These are phyloP conservation scores for Haliclona indistincta DNA, from an alignment of 37 sponge, comb jelly and placozoan genomes.

Conservation along the genomic window DNA sequence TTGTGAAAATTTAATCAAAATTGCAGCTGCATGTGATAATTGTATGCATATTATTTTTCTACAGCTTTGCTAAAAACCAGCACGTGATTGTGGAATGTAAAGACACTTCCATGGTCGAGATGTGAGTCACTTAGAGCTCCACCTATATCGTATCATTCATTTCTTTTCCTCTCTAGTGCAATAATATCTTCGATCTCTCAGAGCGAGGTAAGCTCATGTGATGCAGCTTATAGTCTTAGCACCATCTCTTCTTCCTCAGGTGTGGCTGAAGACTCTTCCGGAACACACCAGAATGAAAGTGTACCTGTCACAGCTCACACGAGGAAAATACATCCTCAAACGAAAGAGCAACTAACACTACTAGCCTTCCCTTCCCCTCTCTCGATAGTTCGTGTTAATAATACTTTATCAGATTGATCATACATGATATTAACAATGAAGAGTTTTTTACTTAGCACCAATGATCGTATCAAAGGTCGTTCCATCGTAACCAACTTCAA, in stretches of 20 bases:
- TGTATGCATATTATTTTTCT: not conserved
- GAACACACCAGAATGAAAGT: slow-evolving; percentile 73
- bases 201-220: slow-evolving; percentile 48
- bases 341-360: no score
- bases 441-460: no score
- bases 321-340: slow-evolving; percentile 71
- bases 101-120: slow-evolving; percentile 68
- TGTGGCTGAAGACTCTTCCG: slow-evolving; percentile 66
- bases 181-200: slow-evolving; percentile 68
- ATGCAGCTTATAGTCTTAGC: not conserved
- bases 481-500: slow-evolving; percentile 31
- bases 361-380: no score
- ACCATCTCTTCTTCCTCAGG: not conserved
- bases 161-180: slow-evolving; percentile 28
- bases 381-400: no score
- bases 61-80: slow-evolving; percentile 69
- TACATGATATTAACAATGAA: no score
- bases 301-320: slow-evolving; percentile 61
- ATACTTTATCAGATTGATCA: no score
- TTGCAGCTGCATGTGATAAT: slow-evolving; percentile 42
- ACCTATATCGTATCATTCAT: not conserved
- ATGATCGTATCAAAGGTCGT: slow-evolving; percentile 26
- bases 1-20: not conserved
- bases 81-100: slow-evolving; percentile 70
- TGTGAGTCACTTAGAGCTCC: not conserved